A percentile compares a stretch with the other conserved stretches of the same genome.
phyloP scores from a whole-genome alignment of 2,113 vertebrate genomes.

The Maccullochella peelii region DNA sequence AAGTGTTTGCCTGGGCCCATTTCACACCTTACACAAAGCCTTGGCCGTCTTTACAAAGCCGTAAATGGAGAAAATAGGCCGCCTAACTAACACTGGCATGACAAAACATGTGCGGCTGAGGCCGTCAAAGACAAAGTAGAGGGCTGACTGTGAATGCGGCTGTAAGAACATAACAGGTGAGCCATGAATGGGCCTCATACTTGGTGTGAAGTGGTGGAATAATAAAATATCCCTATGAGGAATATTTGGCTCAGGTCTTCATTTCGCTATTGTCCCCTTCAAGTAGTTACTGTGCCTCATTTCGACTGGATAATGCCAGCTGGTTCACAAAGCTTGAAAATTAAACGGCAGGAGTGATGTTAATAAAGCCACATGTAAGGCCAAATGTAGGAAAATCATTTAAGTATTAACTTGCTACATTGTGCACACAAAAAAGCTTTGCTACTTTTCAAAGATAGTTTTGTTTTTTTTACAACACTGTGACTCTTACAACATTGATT shows the following conservation, averaged over 20 bases:
- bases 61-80: constrained; percentile 36
- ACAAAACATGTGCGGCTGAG: background rate
- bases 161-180: background rate
- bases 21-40: constrained; percentile 51
- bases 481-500: background rate
- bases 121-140: constrained; percentile 38
- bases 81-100: constrained; percentile 7
- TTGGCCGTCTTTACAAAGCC: constrained; percentile 17
- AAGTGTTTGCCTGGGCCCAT: constrained; percentile 35
- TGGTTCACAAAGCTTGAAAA: background rate
- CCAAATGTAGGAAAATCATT: background rate
- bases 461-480: background rate
- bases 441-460: background rate
- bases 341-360: background rate
- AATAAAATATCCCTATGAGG: constrained; percentile 1
- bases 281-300: background rate
- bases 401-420: background rate
- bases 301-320: background rate
- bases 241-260: background rate
- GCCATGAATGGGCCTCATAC: constrained; percentile 8
- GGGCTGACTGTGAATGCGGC: constrained; percentile 1
- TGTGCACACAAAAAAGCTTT: background rate
- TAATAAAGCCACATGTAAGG: background rate
- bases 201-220: background rate
- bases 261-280: background rate